Percentiles rank a stretch among this genome's conserved stretches.
Conservation (phyloP, 2,888 invertebrate genomes). For the Erpobdella octoculata region DNA sequence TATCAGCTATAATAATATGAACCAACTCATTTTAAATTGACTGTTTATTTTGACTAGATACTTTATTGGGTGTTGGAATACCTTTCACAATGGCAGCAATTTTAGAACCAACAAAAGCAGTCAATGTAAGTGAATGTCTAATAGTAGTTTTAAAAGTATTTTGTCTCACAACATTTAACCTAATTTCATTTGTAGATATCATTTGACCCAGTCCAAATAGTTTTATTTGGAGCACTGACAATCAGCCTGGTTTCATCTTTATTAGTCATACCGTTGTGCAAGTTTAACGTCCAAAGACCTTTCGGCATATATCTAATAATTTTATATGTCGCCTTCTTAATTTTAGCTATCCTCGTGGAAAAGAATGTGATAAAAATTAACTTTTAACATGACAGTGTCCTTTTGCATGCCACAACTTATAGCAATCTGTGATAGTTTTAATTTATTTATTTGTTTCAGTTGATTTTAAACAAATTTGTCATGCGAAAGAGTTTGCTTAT, state of each 20-base stretch:
- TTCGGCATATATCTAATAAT: constrained; percentile 55
- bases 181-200: constrained; percentile 31
- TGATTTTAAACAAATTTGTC: neutral
- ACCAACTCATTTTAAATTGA: neutral
- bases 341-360: constrained; percentile 56
- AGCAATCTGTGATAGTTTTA: neutral
- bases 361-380: constrained; percentile 41
- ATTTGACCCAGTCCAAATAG: constrained; percentile 28
- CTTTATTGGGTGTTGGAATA: constrained; percentile 50
- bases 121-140: neutral
- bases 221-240: constrained; percentile 30
- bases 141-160: neutral
- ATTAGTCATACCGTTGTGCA: constrained; percentile 53
- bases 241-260: constrained; percentile 42
- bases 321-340: constrained; percentile 55
- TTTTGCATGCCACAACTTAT: neutral
- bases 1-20: too few relatives aligned
- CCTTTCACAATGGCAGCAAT: constrained; percentile 46
- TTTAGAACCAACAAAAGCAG: neutral
- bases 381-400: neutral
- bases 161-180: neutral
- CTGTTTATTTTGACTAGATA: constrained; percentile 39
- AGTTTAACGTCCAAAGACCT: constrained; percentile 53
- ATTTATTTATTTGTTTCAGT: neutral
- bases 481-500: too few relatives aligned